Evolutionary conservation across 2,888 invertebrate species (phyloP).

Genomic region (Ornithoptera priamus): DNA sequence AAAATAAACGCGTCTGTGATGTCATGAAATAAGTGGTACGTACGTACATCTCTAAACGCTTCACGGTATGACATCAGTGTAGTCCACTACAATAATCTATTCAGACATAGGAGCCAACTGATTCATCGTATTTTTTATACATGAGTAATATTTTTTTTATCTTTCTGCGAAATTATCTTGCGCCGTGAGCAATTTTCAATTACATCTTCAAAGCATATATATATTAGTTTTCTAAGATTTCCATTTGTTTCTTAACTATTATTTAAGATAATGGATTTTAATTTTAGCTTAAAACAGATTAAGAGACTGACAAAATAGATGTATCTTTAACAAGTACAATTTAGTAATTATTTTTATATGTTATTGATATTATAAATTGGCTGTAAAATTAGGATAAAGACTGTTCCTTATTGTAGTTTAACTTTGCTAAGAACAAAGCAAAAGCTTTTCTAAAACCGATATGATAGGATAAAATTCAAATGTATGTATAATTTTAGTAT

Average conservation of each 20-base stretch:
- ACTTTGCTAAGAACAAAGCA: neutral
- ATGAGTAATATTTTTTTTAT: conserved; percentile 23
- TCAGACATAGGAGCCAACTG: conserved; percentile 41
- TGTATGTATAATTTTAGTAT: conserved; percentile 34
- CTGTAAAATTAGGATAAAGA: too few relatives aligned
- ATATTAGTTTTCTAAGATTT: neutral
- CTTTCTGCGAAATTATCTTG: conserved; percentile 28
- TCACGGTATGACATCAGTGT: conserved; percentile 72
- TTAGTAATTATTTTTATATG: neutral
- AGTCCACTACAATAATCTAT: conserved; percentile 58
- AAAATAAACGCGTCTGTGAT: conserved; percentile 73
- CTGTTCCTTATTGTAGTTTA: too few relatives aligned
- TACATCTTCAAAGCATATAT: neutral
- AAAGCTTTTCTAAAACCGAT: neutral
- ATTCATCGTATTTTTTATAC: conserved; percentile 34
- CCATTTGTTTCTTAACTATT: neutral
- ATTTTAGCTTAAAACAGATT: too few relatives aligned
- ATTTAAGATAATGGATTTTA: neutral
- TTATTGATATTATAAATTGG: too few relatives aligned
- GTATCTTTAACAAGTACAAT: too few relatives aligned
- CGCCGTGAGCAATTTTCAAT: neutral
- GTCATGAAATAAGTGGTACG: conserved; percentile 65
- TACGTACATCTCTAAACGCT: conserved; percentile 67
- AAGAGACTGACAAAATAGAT: too few relatives aligned
- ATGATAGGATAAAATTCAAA: conserved; percentile 31